Conservation (phyloP, 1,140 invertebrate species). For the Colletes gigas region DNA sequence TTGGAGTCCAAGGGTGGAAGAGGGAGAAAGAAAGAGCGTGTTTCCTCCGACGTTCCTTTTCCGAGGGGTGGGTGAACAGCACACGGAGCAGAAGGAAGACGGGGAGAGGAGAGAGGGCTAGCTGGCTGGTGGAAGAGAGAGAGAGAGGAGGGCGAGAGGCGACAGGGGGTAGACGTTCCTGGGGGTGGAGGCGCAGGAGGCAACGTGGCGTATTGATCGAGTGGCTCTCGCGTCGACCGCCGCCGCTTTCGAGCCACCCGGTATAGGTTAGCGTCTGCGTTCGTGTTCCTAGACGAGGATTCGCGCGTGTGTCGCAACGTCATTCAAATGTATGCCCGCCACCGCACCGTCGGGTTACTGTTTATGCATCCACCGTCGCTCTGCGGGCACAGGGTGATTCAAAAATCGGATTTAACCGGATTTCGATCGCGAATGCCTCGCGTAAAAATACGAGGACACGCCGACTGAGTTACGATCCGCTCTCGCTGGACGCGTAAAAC, state of each 20-base stretch:
- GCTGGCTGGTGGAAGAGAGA: constrained; percentile 9
- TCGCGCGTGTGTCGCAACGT: constrained; percentile 16
- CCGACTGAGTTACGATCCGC: background rate
- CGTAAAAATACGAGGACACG: too few relatives aligned
- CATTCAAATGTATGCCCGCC: background rate
- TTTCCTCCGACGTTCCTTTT: constrained; percentile 58
- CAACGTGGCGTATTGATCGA: constrained; percentile 81
- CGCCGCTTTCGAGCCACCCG: constrained; percentile 63
- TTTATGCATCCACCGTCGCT: constrained; percentile 6
- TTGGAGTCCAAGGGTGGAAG: constrained; percentile 40
- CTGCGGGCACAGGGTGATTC: background rate
- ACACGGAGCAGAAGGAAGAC: constrained; percentile 52
- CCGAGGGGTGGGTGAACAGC: constrained; percentile 57
- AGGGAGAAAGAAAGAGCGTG: constrained; percentile 12
- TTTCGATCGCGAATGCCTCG: background rate
- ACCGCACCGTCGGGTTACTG: background rate
- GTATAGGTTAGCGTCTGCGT: constrained; percentile 56
- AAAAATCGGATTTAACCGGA: background rate
- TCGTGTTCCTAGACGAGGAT: constrained; percentile 32
- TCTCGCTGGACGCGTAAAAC: background rate
- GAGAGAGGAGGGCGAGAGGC: constrained; percentile 26
- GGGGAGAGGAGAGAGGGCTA: constrained; percentile 22
- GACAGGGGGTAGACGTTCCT: constrained; percentile 59
- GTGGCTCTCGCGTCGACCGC: constrained; percentile 76
- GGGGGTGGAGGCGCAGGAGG: constrained; percentile 74